Evolutionary conservation across 2,797 vertebrate genomes (phyloP).

Genomic region (Gallinago stenura): DNA sequence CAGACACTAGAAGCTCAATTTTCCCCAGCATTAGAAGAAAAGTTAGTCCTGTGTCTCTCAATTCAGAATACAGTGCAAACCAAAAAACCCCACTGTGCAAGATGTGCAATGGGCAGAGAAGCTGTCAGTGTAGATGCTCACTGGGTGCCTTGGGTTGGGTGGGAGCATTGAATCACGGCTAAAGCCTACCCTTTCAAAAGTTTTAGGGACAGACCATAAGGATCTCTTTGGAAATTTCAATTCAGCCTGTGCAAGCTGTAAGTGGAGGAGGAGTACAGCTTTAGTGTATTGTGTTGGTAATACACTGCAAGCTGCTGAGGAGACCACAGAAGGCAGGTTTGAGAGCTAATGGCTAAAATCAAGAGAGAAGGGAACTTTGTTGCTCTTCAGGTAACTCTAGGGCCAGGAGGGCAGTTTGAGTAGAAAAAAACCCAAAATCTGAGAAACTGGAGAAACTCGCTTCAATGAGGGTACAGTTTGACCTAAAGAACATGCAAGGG

Average conservation of each 20-base stretch:
- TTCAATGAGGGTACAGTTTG: background rate
- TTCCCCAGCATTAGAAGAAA: too few relatives aligned
- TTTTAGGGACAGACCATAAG: background rate
- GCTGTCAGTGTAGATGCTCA: too few relatives aligned
- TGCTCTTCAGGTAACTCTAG: background rate
- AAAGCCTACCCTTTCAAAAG: background rate
- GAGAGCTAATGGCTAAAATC: background rate
- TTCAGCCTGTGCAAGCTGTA: background rate
- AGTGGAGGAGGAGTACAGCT: background rate
- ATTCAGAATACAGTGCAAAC: too few relatives aligned
- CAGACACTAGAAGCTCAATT: too few relatives aligned
- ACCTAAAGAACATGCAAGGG: background rate
- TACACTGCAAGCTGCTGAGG: background rate
- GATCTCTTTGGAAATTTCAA: background rate
- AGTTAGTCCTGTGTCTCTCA: too few relatives aligned
- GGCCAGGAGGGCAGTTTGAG: too few relatives aligned
- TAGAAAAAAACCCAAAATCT: background rate
- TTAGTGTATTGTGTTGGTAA: background rate
- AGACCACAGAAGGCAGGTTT: background rate
- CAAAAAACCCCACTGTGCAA: fast-evolving
- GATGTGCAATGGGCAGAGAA: fast-evolving
- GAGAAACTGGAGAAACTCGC: background rate
- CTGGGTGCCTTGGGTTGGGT: fast-evolving
- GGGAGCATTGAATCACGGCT: background rate
- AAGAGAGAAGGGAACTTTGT: background rate